Evolutionary conservation across 2,113 vertebrate species (phyloP).

Genomic region (Rattus rattus): DNA sequence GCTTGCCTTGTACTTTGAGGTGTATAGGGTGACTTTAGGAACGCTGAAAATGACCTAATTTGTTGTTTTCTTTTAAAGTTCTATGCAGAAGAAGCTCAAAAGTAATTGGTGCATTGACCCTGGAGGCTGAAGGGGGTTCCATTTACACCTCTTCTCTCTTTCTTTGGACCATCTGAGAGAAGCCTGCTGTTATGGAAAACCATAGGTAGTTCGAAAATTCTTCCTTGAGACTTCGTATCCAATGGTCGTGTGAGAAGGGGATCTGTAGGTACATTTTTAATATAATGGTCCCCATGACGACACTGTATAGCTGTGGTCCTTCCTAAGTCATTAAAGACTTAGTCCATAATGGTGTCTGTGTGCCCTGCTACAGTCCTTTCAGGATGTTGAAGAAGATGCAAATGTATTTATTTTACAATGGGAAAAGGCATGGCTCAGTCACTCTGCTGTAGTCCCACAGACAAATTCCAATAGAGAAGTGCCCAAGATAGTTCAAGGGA

Average conservation of each 20-base stretch:
- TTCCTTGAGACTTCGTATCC: background rate
- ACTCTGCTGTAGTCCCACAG: background rate
- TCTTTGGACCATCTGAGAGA: background rate
- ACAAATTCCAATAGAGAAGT: background rate
- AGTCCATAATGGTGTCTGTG: background rate
- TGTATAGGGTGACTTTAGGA: background rate
- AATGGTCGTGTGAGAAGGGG: background rate
- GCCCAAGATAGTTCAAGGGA: background rate
- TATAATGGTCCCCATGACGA: background rate
- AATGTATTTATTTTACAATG: background rate
- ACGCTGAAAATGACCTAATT: background rate
- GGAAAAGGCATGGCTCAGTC: background rate
- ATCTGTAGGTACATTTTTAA: background rate
- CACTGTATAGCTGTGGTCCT: background rate
- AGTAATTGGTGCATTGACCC: background rate
- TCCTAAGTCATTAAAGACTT: conserved; percentile 9
- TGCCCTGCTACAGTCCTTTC: background rate
- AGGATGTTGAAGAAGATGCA: background rate
- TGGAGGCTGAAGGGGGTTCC: background rate
- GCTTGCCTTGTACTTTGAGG: background rate
- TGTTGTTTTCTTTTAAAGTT: background rate
- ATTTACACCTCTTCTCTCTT: background rate
- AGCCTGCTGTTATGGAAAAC: background rate
- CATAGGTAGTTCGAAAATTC: background rate
- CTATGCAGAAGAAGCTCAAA: background rate